Evolutionary conservation across 2,797 vertebrate genomes (phyloP).

Genomic region (Tenualosa ilisha): DNA sequence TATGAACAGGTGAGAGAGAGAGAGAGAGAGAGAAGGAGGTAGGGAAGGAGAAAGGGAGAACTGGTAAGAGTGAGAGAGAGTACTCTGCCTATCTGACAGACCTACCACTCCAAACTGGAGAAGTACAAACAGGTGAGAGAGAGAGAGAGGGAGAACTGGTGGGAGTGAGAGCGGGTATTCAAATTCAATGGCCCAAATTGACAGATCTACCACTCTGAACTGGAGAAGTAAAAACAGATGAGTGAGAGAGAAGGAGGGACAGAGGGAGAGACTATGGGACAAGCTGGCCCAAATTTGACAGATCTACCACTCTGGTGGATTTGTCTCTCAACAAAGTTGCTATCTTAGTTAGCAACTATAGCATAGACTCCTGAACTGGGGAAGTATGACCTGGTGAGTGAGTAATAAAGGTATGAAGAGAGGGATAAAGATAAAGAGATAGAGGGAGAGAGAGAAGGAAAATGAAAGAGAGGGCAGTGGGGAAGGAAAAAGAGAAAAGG

Average conservation of each 20-base stretch:
- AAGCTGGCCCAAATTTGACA: too few species aligned
- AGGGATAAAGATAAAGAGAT: background rate
- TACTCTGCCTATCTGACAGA: conserved; percentile 49
- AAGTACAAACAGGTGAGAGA: conserved; percentile 84
- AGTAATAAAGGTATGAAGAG: too few species aligned
- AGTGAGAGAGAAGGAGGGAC: background rate
- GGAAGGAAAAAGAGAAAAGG: too few species aligned
- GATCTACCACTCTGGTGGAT: too few species aligned
- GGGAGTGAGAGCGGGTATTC: too few species aligned
- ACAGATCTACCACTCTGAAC: conserved; percentile 94
- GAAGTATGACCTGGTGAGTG: too few species aligned
- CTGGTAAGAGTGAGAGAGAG: background rate
- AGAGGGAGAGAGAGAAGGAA: too few species aligned
- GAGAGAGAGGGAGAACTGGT: background rate
- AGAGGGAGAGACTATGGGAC: background rate
- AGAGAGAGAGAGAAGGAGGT: background rate
- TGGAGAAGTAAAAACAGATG: conserved; percentile 94
- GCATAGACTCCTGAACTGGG: too few species aligned
- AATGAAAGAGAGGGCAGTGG: too few species aligned
- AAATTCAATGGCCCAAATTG: too few species aligned
- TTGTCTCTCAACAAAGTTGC: too few species aligned
- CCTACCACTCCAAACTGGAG: conserved; percentile 99
- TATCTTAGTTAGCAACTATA: too few species aligned
- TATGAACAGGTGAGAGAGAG: conserved; percentile 90
- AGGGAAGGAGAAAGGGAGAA: background rate